phyloP scores from a whole-genome alignment of 2,113 vertebrate species.

The Cyphomyrus discorhynchus region DNA sequence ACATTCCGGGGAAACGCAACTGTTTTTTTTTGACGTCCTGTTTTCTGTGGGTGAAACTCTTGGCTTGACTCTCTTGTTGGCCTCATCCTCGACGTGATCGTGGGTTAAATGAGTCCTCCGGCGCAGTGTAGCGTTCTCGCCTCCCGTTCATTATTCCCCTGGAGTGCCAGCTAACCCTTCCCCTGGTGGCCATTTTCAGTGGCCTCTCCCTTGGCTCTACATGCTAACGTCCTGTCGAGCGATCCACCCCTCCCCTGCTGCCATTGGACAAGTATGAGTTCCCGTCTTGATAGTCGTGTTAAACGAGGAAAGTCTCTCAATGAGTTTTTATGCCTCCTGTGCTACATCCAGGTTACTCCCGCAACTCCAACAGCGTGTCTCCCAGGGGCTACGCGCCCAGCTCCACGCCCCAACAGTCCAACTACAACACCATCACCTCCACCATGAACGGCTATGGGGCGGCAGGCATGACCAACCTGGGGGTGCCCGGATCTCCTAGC shows the following conservation, averaged over 20 bases:
- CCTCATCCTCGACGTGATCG: background rate
- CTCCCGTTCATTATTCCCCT: background rate
- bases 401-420: constrained; percentile 83
- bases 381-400: constrained; percentile 79
- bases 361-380: constrained; percentile 79
- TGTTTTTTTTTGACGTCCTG: background rate
- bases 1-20: background rate
- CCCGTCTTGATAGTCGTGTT: background rate
- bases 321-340: background rate
- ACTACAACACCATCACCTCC: constrained; percentile 75
- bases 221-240: background rate
- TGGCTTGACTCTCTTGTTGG: background rate
- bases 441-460: constrained; percentile 79
- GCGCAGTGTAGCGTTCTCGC: background rate
- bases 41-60: background rate
- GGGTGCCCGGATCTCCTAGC: constrained; percentile 83
- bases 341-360: constrained; percentile 69
- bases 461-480: constrained; percentile 75
- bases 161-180: background rate
- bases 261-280: background rate
- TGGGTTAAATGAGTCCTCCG: background rate
- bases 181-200: background rate
- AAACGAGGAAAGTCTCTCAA: background rate
- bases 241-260: background rate
- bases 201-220: background rate